Conservation (phyloP, 2,888 invertebrate species). For the Epirrita christyi region DNA sequence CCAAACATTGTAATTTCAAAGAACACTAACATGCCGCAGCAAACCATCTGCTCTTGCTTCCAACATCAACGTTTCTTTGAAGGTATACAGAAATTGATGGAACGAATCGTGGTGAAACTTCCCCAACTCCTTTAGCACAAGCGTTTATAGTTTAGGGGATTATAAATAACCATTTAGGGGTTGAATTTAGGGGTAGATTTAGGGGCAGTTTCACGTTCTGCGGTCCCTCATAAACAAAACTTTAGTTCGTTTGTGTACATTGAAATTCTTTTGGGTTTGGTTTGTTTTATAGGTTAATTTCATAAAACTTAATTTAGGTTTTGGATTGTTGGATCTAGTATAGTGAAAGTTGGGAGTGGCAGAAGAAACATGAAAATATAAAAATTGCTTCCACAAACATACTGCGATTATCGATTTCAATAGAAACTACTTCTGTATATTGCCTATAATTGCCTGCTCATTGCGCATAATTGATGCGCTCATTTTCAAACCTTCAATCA, state of each 20-base stretch:
- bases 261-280: slow-evolving; percentile 6
- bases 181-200: slow-evolving; percentile 31
- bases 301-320: neutral
- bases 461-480: too few relatives aligned
- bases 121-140: slow-evolving; percentile 24
- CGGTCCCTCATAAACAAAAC: slow-evolving; percentile 34
- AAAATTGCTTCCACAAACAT: too few relatives aligned
- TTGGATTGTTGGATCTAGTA: neutral
- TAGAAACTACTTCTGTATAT: too few relatives aligned
- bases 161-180: slow-evolving; percentile 35
- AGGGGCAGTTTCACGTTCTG: slow-evolving; percentile 27
- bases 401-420: too few relatives aligned
- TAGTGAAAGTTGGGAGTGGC: too few relatives aligned
- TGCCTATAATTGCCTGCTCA: too few relatives aligned
- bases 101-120: slow-evolving; percentile 28
- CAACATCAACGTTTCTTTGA: slow-evolving; percentile 6
- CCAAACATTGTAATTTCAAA: neutral
- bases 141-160: slow-evolving; percentile 37
- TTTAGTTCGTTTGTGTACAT: slow-evolving; percentile 15
- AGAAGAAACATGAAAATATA: too few relatives aligned
- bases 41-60: neutral
- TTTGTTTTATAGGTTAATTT: slow-evolving; percentile 5
- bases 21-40: slow-evolving; percentile 6
- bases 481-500: too few relatives aligned
- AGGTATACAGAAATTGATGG: slow-evolving; percentile 32